phyloP scores from a whole-genome alignment of 2,113 vertebrate genomes.

The Hiodon alosoides region DNA sequence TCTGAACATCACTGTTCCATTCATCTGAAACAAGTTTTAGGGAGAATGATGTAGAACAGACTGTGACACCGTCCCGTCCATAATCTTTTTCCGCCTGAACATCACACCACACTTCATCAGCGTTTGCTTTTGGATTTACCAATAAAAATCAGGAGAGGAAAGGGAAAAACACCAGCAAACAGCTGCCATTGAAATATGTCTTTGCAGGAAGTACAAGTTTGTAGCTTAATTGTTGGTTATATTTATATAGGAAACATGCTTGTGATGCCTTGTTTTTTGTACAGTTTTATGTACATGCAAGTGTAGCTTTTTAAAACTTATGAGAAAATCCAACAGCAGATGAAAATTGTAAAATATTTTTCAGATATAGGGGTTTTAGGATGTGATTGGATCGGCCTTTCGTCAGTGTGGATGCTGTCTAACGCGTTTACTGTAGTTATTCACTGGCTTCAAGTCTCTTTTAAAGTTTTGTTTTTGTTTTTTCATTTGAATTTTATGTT shows the following conservation, averaged over 20 bases:
- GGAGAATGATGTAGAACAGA: too few relatives aligned
- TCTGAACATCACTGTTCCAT: too few relatives aligned
- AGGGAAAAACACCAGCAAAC: slow-evolving; percentile 32
- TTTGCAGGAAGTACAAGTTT: slow-evolving; percentile 53
- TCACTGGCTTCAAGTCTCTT: slow-evolving; percentile 56
- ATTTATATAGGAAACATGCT: slow-evolving; percentile 80
- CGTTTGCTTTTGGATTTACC: background rate
- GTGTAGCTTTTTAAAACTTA: slow-evolving; percentile 75
- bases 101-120: background rate
- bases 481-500: slow-evolving; percentile 29
- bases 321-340: slow-evolving; percentile 49
- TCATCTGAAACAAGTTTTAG: too few relatives aligned
- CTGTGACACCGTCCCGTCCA: too few relatives aligned
- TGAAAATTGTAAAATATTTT: slow-evolving; percentile 71
- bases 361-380: slow-evolving; percentile 63
- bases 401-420: slow-evolving; percentile 65
- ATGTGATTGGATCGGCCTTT: slow-evolving; percentile 55
- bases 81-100: too few relatives aligned
- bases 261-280: slow-evolving; percentile 93
- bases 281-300: slow-evolving; percentile 98
- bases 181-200: slow-evolving; percentile 47
- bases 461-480: slow-evolving; percentile 40
- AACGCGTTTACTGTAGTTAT: slow-evolving; percentile 53
- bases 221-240: slow-evolving; percentile 82
- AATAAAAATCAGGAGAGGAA: background rate